phyloP scores from a whole-genome alignment of 2,888 invertebrate genomes.

The Adela reaumurella region DNA sequence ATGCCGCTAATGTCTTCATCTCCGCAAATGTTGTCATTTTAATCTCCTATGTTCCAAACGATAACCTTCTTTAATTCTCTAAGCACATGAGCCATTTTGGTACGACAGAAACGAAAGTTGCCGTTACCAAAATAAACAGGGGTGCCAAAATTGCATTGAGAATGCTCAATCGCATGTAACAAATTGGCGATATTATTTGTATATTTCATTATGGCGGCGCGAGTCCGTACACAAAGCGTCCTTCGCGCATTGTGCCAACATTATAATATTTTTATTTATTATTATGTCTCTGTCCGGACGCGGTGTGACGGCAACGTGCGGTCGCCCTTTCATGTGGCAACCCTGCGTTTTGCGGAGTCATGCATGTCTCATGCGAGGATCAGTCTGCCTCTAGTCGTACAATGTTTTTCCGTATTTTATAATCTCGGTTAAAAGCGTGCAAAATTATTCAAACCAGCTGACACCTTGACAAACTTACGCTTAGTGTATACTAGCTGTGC shows the following conservation, averaged over 20 bases:
- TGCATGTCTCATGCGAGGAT: too few relatives aligned
- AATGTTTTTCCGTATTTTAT: too few relatives aligned
- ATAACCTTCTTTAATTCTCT: too few relatives aligned
- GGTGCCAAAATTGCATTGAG: slow-evolving; percentile 44
- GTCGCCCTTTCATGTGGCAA: neutral
- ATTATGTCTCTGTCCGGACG: neutral
- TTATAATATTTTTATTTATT: neutral
- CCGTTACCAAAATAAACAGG: slow-evolving; percentile 14
- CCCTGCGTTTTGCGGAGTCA: too few relatives aligned
- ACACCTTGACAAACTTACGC: too few relatives aligned
- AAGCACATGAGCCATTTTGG: too few relatives aligned
- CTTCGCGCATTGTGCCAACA: neutral
- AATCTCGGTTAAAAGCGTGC: too few relatives aligned
- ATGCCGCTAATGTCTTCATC: slow-evolving; percentile 44
- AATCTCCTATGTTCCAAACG: too few relatives aligned
- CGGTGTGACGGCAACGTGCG: neutral
- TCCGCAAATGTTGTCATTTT: slow-evolving; percentile 21
- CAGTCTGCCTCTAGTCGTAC: too few relatives aligned
- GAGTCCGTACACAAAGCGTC: slow-evolving; percentile 18
- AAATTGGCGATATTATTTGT: slow-evolving; percentile 45
- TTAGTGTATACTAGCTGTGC: too few relatives aligned
- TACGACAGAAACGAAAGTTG: too few relatives aligned
- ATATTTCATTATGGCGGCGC: slow-evolving; percentile 37
- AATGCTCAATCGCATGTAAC: slow-evolving; percentile 49
- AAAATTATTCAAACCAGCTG: too few relatives aligned